Percentiles rank a stretch among this genome's conserved stretches.
Evolutionary conservation across 2,113 vertebrate genomes (phyloP).

Genomic region (Protomyctophum bolini): DNA sequence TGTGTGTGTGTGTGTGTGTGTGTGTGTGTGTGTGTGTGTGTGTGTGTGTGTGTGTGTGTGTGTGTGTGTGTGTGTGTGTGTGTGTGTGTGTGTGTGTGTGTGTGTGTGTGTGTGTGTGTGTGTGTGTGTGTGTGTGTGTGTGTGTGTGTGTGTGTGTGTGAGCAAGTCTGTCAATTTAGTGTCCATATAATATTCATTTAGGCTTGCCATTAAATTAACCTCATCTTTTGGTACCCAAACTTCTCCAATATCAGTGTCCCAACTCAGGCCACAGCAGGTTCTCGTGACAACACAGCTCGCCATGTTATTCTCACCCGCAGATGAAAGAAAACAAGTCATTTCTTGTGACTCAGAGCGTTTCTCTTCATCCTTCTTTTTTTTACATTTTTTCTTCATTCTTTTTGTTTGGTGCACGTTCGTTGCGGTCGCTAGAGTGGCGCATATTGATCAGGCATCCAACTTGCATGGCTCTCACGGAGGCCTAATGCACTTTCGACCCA

Average conservation of each 20-base stretch:
- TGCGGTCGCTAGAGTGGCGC: slow-evolving; percentile 51
- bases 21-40: slow-evolving; percentile 8
- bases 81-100: background rate
- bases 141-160: background rate
- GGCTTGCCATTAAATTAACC: no score
- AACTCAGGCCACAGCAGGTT: no score
- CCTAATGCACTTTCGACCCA: slow-evolving; percentile 61
- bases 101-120: background rate
- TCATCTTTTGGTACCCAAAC: no score
- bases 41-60: slow-evolving; percentile 15
- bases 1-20: slow-evolving; percentile 6
- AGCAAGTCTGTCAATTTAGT: slow-evolving; percentile 14
- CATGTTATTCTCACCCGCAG: no score
- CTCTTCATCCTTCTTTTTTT: no score
- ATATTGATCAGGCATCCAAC: slow-evolving; percentile 71
- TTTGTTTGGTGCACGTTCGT: background rate
- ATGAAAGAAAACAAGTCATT: no score
- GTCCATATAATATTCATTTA: no score
- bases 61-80: background rate
- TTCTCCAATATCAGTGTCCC: no score
- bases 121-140: background rate
- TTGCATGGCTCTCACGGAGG: slow-evolving; percentile 39
- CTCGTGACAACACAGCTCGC: no score
- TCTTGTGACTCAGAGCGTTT: no score
- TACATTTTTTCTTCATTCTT: background rate